phyloP scores from a whole-genome alignment of 2,797 vertebrate genomes.

The Coccyzus lansbergi region DNA sequence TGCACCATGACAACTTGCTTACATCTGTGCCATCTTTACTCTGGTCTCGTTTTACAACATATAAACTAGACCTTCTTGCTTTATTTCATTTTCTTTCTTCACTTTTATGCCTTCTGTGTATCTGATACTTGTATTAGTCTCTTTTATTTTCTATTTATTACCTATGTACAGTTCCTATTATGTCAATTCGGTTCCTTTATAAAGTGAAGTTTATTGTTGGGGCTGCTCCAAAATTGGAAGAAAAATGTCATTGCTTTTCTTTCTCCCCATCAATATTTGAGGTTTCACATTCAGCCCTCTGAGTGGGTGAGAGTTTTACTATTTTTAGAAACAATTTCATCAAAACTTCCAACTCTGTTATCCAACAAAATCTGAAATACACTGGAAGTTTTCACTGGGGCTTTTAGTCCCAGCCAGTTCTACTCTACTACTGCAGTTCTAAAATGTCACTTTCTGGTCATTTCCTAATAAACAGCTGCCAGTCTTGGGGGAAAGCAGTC shows the following conservation, averaged over 20 bases:
- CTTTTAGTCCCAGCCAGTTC: neutral
- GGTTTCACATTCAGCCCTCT: neutral
- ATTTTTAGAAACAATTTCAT: conserved; percentile 32
- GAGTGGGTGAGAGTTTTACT: neutral
- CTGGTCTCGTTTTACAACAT: neutral
- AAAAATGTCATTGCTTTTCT: neutral
- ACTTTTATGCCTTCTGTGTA: neutral
- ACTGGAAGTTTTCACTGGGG: neutral
- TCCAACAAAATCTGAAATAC: neutral
- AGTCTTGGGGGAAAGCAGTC: neutral
- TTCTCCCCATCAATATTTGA: neutral
- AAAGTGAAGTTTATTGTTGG: neutral
- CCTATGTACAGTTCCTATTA: neutral
- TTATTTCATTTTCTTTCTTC: neutral
- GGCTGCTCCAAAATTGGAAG: conserved; percentile 6
- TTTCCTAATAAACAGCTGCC: neutral
- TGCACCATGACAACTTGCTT: neutral
- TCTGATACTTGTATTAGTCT: neutral
- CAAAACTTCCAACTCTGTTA: neutral
- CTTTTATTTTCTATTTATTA: conserved; percentile 6
- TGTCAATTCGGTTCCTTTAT: neutral
- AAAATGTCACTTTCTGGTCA: neutral
- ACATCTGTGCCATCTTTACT: neutral
- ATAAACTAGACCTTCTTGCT: neutral
- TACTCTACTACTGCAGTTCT: neutral